Base-by-base conservation (phyloP, 1,140 invertebrate species). In the Macrostomum lignano region DNA sequence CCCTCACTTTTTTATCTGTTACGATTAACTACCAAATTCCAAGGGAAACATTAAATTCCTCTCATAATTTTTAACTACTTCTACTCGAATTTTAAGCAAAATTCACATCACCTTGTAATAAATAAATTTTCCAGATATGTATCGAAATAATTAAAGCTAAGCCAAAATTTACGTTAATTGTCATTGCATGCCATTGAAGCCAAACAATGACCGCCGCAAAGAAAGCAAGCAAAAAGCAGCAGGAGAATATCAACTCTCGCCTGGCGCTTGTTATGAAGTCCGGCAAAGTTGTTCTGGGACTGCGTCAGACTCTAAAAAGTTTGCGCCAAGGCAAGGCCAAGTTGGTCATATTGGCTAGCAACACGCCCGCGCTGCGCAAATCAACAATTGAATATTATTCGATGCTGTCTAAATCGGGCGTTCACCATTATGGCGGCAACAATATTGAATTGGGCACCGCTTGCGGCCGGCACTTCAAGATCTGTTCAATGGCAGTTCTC, bases 321-420 rank as follows among this genome's bases (percentile, higher is more conserved):
- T 65, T 98, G 4, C 66, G 84, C 22, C 76, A 82, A 61, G 91
- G 91, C 46, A 96, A 96, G 64, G 82, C 88, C 9, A 98, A 96
- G 60, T 66, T 98, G 46, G 76, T 98, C 44, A 91, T 98, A 55
- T 91, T 98, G 48, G 81, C 84, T 44, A 93, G 81, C 63, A 96
- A 94, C 55, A 88, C 86, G 15, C 84, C 84, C 38, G 74, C 49
- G 65, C 65, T 32, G 57, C 86, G 84, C 61, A 86, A 86, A 65
- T 86, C 76, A 7, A 82, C 93, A 61, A 91, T 94, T 58, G 86
- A 96, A 54, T 96, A 96, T 59, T 94, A 96, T 52, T 86, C 88
- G 34, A 91, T 98, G 75, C 68, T 98, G 52, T 81, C 91, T 3
- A 94, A 93, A 55, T 94, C 84, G 45, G 91, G 88, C 43, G 91